These are phyloP conservation scores for Plecotus auritus DNA, from an alignment of 2,113 vertebrate species.

Conservation along the genomic window DNA sequence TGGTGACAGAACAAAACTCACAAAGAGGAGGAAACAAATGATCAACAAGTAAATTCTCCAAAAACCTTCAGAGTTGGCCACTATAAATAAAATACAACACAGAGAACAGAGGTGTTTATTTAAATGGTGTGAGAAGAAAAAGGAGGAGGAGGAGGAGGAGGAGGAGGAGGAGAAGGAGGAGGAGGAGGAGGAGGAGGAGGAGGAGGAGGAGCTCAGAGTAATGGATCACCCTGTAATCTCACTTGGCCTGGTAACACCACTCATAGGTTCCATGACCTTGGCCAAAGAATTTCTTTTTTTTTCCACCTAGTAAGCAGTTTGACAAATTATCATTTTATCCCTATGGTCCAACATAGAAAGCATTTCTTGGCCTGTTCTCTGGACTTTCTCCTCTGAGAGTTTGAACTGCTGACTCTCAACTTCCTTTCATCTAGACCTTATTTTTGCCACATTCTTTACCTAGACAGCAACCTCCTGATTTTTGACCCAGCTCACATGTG, in stretches of 20 bases:
- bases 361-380: slow-evolving; percentile 47
- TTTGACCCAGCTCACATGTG: slow-evolving; percentile 12
- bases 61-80: neutral
- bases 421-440: slow-evolving; percentile 29
- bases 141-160: too few relatives aligned
- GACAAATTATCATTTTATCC: slow-evolving; percentile 32
- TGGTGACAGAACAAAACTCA: neutral
- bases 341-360: slow-evolving; percentile 46
- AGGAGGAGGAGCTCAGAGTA: neutral
- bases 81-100: neutral
- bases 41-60: neutral
- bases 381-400: slow-evolving; percentile 34
- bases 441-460: slow-evolving; percentile 47
- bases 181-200: too few relatives aligned
- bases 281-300: neutral
- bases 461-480: slow-evolving; percentile 26
- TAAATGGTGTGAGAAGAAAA: neutral
- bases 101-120: neutral
- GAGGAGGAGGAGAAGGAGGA: too few relatives aligned
- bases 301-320: slow-evolving; percentile 9
- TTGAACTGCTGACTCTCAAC: neutral
- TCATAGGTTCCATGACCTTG: neutral
- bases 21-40: neutral
- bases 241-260: neutral
- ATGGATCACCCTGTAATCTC: neutral